These are phyloP conservation scores for Cinclus cinclus DNA, from an alignment of 2,113 vertebrate genomes.

Conservation along the genomic window DNA sequence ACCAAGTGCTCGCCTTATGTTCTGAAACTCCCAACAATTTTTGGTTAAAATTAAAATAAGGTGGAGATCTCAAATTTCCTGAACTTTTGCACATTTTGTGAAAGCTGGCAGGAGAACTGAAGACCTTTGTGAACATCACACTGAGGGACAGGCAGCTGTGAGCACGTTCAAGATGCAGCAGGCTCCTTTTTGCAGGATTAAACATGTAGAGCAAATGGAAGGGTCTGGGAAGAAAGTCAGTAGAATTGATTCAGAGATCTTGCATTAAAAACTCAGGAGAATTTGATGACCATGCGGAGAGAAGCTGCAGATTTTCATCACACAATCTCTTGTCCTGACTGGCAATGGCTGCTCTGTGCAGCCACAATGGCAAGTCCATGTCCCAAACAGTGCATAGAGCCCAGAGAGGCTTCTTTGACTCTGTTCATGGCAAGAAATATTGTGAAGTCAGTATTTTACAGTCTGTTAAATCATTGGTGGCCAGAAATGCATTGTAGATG, in stretches of 20 bases:
- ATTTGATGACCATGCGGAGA: neutral
- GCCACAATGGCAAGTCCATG: too few relatives aligned
- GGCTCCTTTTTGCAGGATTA: neutral
- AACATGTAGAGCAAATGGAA: neutral
- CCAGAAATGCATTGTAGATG: neutral
- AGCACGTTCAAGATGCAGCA: neutral
- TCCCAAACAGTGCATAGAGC: neutral
- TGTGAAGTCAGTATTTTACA: neutral
- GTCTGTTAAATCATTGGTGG: neutral
- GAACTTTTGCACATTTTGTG: neutral
- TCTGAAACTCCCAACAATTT: neutral
- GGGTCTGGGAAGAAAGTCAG: neutral
- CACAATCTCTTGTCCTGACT: neutral
- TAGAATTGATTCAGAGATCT: neutral
- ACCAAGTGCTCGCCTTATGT: neutral
- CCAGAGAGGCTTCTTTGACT: neutral
- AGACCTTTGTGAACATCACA: neutral
- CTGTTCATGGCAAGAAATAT: neutral
- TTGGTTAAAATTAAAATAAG: neutral
- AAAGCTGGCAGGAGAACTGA: neutral
- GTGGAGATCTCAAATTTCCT: neutral
- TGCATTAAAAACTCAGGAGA: neutral
- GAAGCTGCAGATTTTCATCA: neutral
- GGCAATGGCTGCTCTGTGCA: neutral
- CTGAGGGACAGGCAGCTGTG: neutral